Conservation (phyloP, 2,797 vertebrate species). For the Ceryle rudis region DNA sequence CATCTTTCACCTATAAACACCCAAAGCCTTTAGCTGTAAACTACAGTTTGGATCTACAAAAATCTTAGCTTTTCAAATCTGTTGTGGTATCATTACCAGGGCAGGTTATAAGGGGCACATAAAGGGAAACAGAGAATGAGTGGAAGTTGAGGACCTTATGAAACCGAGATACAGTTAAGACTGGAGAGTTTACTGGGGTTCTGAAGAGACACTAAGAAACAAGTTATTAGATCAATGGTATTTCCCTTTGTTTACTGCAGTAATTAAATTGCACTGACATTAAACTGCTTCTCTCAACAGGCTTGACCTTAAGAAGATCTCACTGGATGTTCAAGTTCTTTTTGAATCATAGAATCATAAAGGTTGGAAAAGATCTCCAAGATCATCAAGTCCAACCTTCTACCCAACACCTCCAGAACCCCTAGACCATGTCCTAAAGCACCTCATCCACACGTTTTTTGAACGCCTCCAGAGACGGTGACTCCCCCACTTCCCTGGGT, state of each 20-base stretch:
- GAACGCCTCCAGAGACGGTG: too few relatives aligned
- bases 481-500: too few relatives aligned
- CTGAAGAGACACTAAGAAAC: neutral
- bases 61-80: neutral
- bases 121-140: neutral
- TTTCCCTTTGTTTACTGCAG: neutral
- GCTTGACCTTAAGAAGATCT: neutral
- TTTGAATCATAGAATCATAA: neutral
- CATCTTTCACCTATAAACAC: neutral
- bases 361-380: too few relatives aligned
- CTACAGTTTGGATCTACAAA: neutral
- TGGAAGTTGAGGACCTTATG: neutral
- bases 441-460: too few relatives aligned
- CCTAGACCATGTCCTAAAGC: too few relatives aligned
- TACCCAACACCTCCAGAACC: too few relatives aligned
- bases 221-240: neutral
- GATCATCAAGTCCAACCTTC: too few relatives aligned
- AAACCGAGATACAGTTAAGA: neutral
- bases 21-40: neutral
- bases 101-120: neutral
- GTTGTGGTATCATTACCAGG: neutral
- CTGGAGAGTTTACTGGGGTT: neutral
- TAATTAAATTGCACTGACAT: neutral
- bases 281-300: neutral
- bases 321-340: neutral